A percentile compares a stretch with the other conserved stretches of the same genome.
Conservation (phyloP, 2,888 invertebrate species). For the Scrobipalpa atriplicella region DNA sequence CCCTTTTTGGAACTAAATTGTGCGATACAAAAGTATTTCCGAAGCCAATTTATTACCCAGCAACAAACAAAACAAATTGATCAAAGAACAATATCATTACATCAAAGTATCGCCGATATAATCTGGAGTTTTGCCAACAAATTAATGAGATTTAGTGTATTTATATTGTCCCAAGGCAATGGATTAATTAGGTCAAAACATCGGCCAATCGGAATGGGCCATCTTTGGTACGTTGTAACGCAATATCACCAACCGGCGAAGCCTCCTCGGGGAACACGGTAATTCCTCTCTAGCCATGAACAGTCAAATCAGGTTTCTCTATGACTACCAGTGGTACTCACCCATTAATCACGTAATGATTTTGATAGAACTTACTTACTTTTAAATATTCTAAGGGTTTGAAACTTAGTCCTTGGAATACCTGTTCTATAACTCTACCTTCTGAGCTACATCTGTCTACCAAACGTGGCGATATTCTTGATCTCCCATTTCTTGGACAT, state of each 20-base stretch:
- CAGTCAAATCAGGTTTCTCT: conserved; percentile 23
- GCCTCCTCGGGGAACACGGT: conserved; percentile 54
- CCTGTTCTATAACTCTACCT: too few species aligned
- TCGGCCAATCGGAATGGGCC: conserved; percentile 45
- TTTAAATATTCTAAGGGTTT: too few species aligned
- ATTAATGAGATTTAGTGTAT: conserved; percentile 63
- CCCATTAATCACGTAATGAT: background rate
- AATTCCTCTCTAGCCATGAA: conserved; percentile 36
- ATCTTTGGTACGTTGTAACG: conserved; percentile 60
- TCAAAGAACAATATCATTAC: background rate
- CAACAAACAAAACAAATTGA: background rate
- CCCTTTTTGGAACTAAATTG: background rate
- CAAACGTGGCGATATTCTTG: too few species aligned
- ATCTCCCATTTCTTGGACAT: too few species aligned
- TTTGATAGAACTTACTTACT: too few species aligned
- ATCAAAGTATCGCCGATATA: background rate
- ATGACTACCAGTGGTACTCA: conserved; percentile 1
- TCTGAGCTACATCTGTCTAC: too few species aligned
- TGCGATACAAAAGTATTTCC: background rate
- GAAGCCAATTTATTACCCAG: background rate
- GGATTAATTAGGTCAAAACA: conserved; percentile 71
- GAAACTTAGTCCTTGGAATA: too few species aligned
- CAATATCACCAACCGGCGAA: conserved; percentile 66
- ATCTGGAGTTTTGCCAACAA: background rate
- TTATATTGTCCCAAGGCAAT: conserved; percentile 55